A percentile compares a stretch with the other conserved stretches of the same genome.
These are phyloP conservation scores for Drosophila borborema DNA, from an alignment of 2,888 invertebrate genomes.

Conservation along the genomic window DNA sequence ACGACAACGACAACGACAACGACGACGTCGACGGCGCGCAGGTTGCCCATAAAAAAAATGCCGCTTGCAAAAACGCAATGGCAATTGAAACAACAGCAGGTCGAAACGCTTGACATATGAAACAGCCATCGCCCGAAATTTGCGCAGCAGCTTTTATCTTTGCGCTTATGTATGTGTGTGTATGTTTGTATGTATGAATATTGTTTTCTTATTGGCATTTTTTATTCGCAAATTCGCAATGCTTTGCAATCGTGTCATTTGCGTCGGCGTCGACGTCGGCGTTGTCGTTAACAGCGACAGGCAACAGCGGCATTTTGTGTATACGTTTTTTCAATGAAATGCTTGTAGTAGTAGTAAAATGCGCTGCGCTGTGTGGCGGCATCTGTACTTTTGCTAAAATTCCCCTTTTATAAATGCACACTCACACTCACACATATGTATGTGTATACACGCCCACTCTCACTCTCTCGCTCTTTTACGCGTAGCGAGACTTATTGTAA, in stretches of 20 bases:
- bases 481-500: slow-evolving; percentile 20
- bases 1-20: neutral
- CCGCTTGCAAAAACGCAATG: slow-evolving; percentile 64
- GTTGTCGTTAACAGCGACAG: slow-evolving; percentile 40
- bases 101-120: slow-evolving; percentile 50
- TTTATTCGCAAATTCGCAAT: slow-evolving; percentile 39
- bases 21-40: slow-evolving; percentile 46
- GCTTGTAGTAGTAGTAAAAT: slow-evolving; percentile 70
- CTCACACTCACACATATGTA: neutral
- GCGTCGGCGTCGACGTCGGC: slow-evolving; percentile 42
- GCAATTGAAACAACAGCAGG: slow-evolving; percentile 46
- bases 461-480: slow-evolving; percentile 30
- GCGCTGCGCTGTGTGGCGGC: slow-evolving; percentile 69
- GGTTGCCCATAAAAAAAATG: slow-evolving; percentile 68
- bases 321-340: slow-evolving; percentile 71
- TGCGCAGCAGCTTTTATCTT: slow-evolving; percentile 78
- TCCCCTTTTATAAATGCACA: slow-evolving; percentile 43
- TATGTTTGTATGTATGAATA: slow-evolving; percentile 27
- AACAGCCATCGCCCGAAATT: slow-evolving; percentile 79
- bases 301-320: slow-evolving; percentile 56
- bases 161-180: slow-evolving; percentile 19
- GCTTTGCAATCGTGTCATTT: slow-evolving; percentile 16
- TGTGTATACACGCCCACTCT: slow-evolving; percentile 29
- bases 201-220: slow-evolving; percentile 51
- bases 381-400: slow-evolving; percentile 73